These are phyloP conservation scores for Adrianichthys oophorus DNA, from an alignment of 2,797 vertebrate genomes.

Conservation along the genomic window DNA sequence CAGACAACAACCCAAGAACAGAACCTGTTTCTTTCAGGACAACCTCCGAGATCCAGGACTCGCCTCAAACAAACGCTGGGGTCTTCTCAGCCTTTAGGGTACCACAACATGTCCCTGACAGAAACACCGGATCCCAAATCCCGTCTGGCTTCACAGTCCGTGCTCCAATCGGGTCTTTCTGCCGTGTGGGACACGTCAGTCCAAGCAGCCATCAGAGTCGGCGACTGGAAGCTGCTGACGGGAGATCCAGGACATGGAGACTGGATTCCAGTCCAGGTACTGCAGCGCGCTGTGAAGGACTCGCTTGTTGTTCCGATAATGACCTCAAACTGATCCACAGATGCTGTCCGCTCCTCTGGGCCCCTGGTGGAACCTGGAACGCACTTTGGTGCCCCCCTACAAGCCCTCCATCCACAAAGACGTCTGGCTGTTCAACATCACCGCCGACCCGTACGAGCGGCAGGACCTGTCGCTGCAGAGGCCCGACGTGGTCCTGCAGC, in stretches of 20 bases:
- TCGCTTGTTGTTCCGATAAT: neutral
- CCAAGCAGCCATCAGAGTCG: slow-evolving; percentile 91
- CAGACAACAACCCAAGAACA: slow-evolving; percentile 15
- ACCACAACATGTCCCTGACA: slow-evolving; percentile 34
- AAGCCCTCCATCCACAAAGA: slow-evolving; percentile 73
- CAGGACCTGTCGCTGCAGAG: slow-evolving; percentile 81
- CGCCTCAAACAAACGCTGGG: slow-evolving; percentile 8
- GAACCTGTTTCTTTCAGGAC: slow-evolving; percentile 11
- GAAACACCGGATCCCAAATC: neutral
- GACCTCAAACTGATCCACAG: slow-evolving; percentile 31
- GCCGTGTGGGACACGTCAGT: slow-evolving; percentile 90
- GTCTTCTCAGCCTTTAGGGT: slow-evolving; percentile 1
- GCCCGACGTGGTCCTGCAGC: slow-evolving; percentile 84
- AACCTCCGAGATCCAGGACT: slow-evolving; percentile 11
- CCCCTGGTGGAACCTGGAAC: slow-evolving; percentile 96
- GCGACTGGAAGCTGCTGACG: slow-evolving; percentile 95
- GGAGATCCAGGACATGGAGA: slow-evolving; percentile 94
- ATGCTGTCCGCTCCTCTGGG: slow-evolving; percentile 85
- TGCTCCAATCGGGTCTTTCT: slow-evolving; percentile 43
- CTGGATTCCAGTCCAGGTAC: slow-evolving; percentile 93
- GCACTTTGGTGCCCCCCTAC: slow-evolving; percentile 31
- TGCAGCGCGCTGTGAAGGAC: neutral
- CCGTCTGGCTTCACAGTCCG: neutral
- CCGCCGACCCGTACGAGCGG: slow-evolving; percentile 89
- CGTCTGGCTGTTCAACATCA: slow-evolving; percentile 96